Conservation (phyloP, 1,140 invertebrate species). For the Penaeus japonicus region DNA sequence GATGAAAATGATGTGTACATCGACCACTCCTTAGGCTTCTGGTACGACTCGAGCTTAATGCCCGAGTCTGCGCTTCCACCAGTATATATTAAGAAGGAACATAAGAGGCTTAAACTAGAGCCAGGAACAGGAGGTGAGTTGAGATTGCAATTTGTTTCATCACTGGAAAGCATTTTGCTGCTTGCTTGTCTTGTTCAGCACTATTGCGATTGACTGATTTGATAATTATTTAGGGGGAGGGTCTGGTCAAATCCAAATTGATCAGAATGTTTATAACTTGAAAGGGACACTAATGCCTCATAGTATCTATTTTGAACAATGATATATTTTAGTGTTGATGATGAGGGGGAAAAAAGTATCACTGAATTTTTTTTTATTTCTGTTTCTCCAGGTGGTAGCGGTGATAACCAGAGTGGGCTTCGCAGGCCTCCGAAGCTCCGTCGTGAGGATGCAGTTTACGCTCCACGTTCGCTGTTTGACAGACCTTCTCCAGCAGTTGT, state of each 20-base stretch:
- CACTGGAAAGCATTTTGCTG: not conserved
- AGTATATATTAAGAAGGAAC: constrained; percentile 80
- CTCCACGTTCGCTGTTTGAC: constrained; percentile 88
- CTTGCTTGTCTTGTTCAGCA: no score
- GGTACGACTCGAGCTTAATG: constrained; percentile 84
- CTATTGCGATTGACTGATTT: no score
- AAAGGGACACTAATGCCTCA: no score
- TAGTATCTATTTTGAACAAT: no score
- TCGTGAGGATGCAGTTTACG: constrained; percentile 78
- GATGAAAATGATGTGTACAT: constrained; percentile 91
- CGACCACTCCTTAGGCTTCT: constrained; percentile 81
- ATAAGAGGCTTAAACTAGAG: constrained; percentile 77
- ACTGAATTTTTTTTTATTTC: not conserved
- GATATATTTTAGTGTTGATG: no score
- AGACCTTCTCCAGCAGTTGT: constrained; percentile 79
- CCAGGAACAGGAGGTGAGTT: constrained; percentile 64
- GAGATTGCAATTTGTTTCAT: not conserved
- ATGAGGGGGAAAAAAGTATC: no score
- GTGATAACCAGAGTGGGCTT: constrained; percentile 53
- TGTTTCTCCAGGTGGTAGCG: constrained; percentile 7
- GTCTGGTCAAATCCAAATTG: no score
- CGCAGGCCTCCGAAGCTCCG: constrained; percentile 67
- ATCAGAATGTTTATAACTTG: no score
- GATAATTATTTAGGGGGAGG: no score
- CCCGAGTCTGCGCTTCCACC: constrained; percentile 84